Evolutionary conservation across 2,888 invertebrate species (phyloP).

Genomic region (Pachydiplax longipennis): DNA sequence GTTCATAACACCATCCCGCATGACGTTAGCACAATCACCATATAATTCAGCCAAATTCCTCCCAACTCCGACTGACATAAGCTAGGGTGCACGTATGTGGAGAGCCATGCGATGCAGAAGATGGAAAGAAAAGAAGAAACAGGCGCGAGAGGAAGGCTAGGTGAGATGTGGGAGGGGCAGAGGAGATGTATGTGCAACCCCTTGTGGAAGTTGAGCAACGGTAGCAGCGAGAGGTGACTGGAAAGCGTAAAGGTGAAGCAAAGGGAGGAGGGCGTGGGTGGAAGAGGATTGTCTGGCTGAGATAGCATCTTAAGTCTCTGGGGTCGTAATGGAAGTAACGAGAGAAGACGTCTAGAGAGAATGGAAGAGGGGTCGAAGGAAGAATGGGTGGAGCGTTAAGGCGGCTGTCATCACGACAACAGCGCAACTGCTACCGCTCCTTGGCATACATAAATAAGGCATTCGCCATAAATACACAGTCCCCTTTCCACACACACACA

Average conservation of each 20-base stretch:
- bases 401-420: constrained; percentile 39
- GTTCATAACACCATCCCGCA: too few species aligned
- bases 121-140: background rate
- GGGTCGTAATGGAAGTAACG: constrained; percentile 44
- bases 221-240: constrained; percentile 1
- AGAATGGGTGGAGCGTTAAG: constrained; percentile 32
- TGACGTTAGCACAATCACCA: too few species aligned
- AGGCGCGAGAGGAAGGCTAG: background rate
- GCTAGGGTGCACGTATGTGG: background rate
- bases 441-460: constrained; percentile 38
- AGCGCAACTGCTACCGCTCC: constrained; percentile 39
- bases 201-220: constrained; percentile 7
- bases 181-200: background rate
- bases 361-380: background rate
- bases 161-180: background rate
- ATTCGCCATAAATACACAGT: constrained; percentile 39
- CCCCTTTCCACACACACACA: background rate
- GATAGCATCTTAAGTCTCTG: constrained; percentile 39
- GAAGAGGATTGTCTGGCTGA: constrained; percentile 40
- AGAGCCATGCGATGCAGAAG: background rate
- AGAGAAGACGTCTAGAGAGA: constrained; percentile 27
- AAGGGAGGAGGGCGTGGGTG: background rate
- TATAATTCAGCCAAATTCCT: too few species aligned
- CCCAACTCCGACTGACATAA: background rate
- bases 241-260: background rate